A percentile compares a stretch with the other conserved stretches of the same genome.
Evolutionary conservation across 2,888 invertebrate genomes (phyloP).

Genomic region (Athrips mouffetella): DNA sequence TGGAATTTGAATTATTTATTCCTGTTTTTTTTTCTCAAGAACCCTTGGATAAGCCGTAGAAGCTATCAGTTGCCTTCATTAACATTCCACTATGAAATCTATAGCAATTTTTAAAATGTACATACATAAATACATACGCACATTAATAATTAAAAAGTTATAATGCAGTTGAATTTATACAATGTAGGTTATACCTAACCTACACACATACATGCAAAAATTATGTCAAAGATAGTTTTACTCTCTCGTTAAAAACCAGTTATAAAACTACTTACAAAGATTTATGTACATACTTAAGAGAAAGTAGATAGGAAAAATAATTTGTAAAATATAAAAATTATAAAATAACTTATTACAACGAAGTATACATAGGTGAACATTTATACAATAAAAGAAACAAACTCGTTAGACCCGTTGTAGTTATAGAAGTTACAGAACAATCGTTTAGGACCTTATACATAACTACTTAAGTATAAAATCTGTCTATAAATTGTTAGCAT

Average conservation of each 20-base stretch:
- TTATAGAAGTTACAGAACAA: conserved; percentile 24
- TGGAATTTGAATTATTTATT: conserved; percentile 52
- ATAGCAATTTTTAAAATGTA: conserved; percentile 14
- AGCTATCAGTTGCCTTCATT: conserved; percentile 60
- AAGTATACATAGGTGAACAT: conserved; percentile 48
- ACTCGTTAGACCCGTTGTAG: conserved; percentile 37
- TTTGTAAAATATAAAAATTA: conserved; percentile 38
- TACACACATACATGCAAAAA: conserved; percentile 37
- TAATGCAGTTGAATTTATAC: background rate
- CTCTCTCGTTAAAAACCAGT: conserved; percentile 41
- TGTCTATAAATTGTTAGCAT: too few relatives aligned
- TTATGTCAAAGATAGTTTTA: conserved; percentile 39
- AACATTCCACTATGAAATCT: conserved; percentile 53
- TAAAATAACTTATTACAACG: conserved; percentile 64
- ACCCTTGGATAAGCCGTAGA: conserved; percentile 62
- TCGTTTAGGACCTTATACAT: too few relatives aligned
- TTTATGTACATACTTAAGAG: conserved; percentile 47
- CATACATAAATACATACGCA: background rate
- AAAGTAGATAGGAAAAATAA: conserved; percentile 58
- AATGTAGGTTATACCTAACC: background rate
- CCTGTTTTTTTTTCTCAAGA: conserved; percentile 43
- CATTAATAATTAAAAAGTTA: background rate
- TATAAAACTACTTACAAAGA: conserved; percentile 29
- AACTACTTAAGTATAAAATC: too few relatives aligned
- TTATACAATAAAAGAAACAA: conserved; percentile 36